Base-by-base conservation (phyloP, 2,797 vertebrate species). In the Myotis daubentonii region DNA sequence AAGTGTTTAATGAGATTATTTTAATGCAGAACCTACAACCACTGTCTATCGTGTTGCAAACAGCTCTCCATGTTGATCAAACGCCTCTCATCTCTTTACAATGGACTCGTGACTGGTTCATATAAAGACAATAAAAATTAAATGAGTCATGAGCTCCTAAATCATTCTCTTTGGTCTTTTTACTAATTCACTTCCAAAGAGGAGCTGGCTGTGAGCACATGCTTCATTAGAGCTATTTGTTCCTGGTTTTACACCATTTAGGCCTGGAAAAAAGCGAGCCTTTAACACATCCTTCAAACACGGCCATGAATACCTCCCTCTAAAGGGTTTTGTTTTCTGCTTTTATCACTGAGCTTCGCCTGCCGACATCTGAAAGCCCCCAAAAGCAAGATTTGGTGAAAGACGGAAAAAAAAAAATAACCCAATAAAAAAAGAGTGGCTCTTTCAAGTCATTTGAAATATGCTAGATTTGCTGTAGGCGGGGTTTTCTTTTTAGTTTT, bases 151-250 rank as follows among this genome's bases (percentile, higher is more conserved):
- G 94, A 98, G 96, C 96, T 97, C 96, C 97, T 97, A 98, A 98
- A 98, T 98, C 97, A 98, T 96, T 98, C 98, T 98, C 96, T 97
- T 92, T 96, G 96, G 94, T 81, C 86, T 90, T 98, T 98, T 98
- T 96, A 98, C 98, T 97, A 98, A 98, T 97, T 98, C 90, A 97
- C 97, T 98, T 97, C 94, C 92, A 98, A 96, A 98, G 97, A 97
- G 95, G 98, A 97, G 93, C 70, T 94, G 57, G 87, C 91, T 94
- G 96, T 96, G 94, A 97, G 96, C 94, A 94, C 97, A 91, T 68
- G 97, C 98, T 98, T 98, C 98, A 98, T 98, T 98, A 98, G 97
- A 97, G 97, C 97, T 98, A 97, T 97, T 98, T 98, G 98, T 97
- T 98, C 96, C 95, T 96, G 51, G 92, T 95, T 97, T 98, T 97